Base-by-base conservation (phyloP, 2,888 invertebrate genomes). In the Plebejus anna region DNA sequence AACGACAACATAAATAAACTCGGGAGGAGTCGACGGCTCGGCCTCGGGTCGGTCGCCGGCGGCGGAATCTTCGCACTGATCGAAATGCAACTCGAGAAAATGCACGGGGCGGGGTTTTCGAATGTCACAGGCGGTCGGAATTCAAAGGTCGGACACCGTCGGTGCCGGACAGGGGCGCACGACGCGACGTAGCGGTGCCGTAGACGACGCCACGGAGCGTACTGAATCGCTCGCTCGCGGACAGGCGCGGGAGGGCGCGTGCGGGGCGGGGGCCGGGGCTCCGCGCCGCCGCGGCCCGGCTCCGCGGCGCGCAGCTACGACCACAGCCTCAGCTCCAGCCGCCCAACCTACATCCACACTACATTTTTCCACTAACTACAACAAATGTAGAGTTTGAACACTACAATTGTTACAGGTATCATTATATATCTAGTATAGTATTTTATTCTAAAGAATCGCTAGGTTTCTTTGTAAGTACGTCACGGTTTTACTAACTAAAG, bases 1-100 rank as follows among this genome's bases (percentile, higher is more conserved):
- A 91, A 92, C 90, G 92, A 93, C 91, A 92, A 93, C 93, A 93
- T 92, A 92, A 91, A 93, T 92, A 92, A 92, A 90, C 89, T 89
- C 88, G 88, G 85, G 87, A 86, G 87, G 87, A 87, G 87, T 83
- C 88, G 87, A 85, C 85, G 86, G 85, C 83, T 85, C 85, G 85
- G 85, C 82, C 81, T 82, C 84, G 82, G 84, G 85, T 86, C 82
- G 86, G 83, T 87, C 86, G 87, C 86, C 84, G 86, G 83, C 83
- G 87, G 85, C 85, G 85, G 87, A 88, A 87, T 89, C 86, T 87
- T 90, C 88, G 89, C 88, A 90, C 89, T 87, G 86, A 88, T 89
- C 87, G 86, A 89, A 89, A 89, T 90, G 90, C 88, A 90, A 89
- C 87, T 89, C 83, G 84, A 84, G 86, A 89, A 90, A 90, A 91